Evolutionary conservation across 2,888 invertebrate genomes (phyloP), one percentile per base, ranked within the genome.

Genomic region (Automeris io): DNA sequence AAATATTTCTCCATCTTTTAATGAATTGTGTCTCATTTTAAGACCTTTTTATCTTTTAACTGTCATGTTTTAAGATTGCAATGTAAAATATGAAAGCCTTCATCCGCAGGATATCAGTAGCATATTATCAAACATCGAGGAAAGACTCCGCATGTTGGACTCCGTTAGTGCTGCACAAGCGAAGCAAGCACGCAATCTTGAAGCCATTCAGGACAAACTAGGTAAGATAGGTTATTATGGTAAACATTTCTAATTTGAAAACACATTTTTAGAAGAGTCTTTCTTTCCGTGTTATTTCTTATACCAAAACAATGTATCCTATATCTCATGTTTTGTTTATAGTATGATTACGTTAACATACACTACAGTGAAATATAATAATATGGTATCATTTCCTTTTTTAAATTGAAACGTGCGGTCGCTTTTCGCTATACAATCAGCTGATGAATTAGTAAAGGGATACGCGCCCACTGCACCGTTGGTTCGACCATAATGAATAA

Each of bases 331-430:
- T n/a, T n/a, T n/a, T n/a, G n/a, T n/a, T n/a, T n/a, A n/a, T n/a
- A n/a, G n/a, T n/a, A n/a, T n/a, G n/a, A n/a, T n/a, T n/a, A n/a
- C n/a, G n/a, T n/a, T n/a, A n/a, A n/a, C n/a, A n/a, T n/a, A n/a
- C n/a, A n/a, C n/a, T n/a, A n/a, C n/a, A n/a, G n/a, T n/a, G n/a
- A n/a, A n/a, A n/a, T n/a, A n/a, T n/a, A n/a, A n/a, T n/a, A n/a
- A n/a, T 68, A 70, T 66, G 77, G 62, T 78, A 80, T 80, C 80
- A 82, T 77, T 76, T 82, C 81, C 81, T 78, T 79, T 75, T 81
- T 82, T 72, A 75, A 69, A 57, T 55, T 52, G 47, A 57, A 60
- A 53, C 56, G 56, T 53, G 57, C 49, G 61, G 57, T 64, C 58
- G 61, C 68, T 71, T 81, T 82, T 77, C 73, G 78, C 74, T 80